Conservation (phyloP, 2,113 vertebrate genomes). For the Tiliqua scincoides region DNA sequence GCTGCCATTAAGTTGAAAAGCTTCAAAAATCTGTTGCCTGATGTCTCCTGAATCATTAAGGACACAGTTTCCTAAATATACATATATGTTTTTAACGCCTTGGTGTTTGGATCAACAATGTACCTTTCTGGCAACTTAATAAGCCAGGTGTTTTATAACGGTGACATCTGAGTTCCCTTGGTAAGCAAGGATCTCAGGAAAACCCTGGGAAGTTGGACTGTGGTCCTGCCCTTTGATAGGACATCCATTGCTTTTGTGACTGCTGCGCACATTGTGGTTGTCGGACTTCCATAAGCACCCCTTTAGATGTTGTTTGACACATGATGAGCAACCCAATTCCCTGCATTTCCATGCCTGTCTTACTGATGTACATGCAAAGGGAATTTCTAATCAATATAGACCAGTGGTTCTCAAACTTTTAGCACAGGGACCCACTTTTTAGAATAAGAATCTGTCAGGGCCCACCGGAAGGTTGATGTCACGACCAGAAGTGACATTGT, state of each 20-base stretch:
- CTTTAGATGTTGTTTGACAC: too few relatives aligned
- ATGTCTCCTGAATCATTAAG: constrained; percentile 9
- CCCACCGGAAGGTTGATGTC: too few relatives aligned
- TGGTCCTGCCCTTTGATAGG: not conserved
- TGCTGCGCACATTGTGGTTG: not conserved
- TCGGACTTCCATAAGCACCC: not conserved
- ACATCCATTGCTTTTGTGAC: not conserved
- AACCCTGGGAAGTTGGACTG: constrained; percentile 44
- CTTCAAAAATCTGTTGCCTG: constrained; percentile 8
- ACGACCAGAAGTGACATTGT: too few relatives aligned
- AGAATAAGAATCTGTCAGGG: too few relatives aligned
- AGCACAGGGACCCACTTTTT: too few relatives aligned
- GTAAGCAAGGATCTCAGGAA: not conserved
- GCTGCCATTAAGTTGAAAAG: constrained; percentile 11
- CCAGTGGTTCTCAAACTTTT: too few relatives aligned
- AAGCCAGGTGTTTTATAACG: constrained; percentile 52
- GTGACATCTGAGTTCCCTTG: constrained; percentile 42
- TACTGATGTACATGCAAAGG: not conserved
- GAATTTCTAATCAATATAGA: not conserved
- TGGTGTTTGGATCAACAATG: not conserved
- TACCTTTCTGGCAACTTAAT: constrained; percentile 34
- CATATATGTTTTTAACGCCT: not conserved
- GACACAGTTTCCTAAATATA: not conserved
- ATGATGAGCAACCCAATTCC: not conserved
- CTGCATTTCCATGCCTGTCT: not conserved